phyloP scores from a whole-genome alignment of 2,888 invertebrate species.

The Mimachlamys varia region DNA sequence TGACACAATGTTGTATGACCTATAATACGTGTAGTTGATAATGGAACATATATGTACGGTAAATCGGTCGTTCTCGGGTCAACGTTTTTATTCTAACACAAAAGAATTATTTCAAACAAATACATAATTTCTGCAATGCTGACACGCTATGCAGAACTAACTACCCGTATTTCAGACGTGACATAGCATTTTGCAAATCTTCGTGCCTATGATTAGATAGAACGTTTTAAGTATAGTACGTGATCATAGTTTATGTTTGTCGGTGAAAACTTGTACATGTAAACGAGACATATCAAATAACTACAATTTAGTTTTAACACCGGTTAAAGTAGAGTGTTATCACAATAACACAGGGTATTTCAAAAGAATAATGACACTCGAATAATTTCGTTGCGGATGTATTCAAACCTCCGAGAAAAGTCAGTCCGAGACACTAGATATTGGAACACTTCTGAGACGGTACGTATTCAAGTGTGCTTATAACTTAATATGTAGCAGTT shows the following conservation, averaged over 20 bases:
- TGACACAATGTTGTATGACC: neutral
- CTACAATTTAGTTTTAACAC: neutral
- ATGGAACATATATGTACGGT: neutral
- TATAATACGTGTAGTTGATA: neutral
- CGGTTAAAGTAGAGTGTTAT: neutral
- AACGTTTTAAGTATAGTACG: neutral
- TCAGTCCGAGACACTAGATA: no score
- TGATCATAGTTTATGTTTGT: neutral
- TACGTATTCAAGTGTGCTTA: no score
- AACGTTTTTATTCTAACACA: neutral
- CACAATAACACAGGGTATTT: neutral
- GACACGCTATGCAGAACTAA: neutral
- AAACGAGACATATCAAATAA: neutral
- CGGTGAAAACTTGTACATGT: neutral
- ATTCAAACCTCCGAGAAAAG: no score
- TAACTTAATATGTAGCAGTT: no score
- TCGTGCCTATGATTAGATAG: neutral
- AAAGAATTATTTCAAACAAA: neutral
- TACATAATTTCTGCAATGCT: neutral
- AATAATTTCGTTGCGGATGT: no score
- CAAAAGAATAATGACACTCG: no score
- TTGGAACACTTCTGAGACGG: no score
- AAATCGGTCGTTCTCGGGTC: neutral
- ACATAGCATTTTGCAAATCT: constrained; percentile 7
- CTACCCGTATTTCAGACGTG: neutral